Evolutionary conservation across 1,140 invertebrate genomes (phyloP), one percentile per base, ranked within the genome.

Genomic region (Drosophila persimilis): DNA sequence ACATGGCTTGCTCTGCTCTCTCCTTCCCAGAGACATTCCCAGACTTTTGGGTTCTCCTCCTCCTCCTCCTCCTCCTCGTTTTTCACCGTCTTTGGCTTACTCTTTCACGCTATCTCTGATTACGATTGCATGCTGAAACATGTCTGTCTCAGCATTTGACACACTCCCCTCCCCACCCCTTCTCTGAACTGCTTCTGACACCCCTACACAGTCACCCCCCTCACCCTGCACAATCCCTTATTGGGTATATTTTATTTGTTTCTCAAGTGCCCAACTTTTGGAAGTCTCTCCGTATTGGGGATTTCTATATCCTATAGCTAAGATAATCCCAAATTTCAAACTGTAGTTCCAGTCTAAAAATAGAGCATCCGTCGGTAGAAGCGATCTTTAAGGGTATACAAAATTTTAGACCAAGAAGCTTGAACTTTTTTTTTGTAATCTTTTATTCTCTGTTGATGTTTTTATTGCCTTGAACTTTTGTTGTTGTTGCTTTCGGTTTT

Each of bases 391-490:
- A 2, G 29, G 29, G 31, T 9, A 9, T 35, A 9, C 9, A 35
- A 35, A 35, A 8, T 39, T 13, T 13, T 4, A 13, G 35, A 11
- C 11, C 35, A 39, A 39, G 35, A 13, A 39, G 35, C 3, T 39
- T 39, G 35, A 39, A 3, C 4, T 1, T 39, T 39, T 13, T 13
- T 39, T 39, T 20, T 20, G 20, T 20, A 20, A 39, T 39, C 35
- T 39, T 39, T 13, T 13, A 61, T 54, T 57, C 67, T 55, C 64
- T 66, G 63, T 65, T 83, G 57, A 77, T 81, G 56, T 74, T 78
- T 67, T 39, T 26, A 24, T 26, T 26, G 24, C 24, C 11, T 39
- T 39, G 35, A 39, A 11, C 0, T 26, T 26, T 26, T 13, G 11
- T 11, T 39, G 11, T 11, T 39, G 11, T 47, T 29, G 22, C 26